These are phyloP conservation scores for Xenus cinereus DNA, from an alignment of 2,113 vertebrate species.

Conservation along the genomic window DNA sequence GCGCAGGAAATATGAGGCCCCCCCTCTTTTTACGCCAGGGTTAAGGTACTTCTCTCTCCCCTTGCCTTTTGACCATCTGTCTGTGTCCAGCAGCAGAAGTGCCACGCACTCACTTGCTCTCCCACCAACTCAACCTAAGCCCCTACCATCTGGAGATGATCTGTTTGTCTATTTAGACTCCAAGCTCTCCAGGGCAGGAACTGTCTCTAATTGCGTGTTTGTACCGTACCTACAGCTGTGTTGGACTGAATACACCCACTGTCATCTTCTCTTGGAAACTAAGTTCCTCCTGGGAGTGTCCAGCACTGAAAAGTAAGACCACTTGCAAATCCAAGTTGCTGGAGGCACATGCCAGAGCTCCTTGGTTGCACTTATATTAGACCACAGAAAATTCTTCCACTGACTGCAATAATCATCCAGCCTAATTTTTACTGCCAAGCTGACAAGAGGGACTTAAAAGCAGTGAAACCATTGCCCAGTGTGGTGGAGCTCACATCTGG, in stretches of 20 bases:
- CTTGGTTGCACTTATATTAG: slow-evolving; percentile 53
- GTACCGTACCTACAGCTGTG: slow-evolving; percentile 66
- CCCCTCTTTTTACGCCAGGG: background rate
- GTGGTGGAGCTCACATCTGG: background rate
- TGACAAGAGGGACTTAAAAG: slow-evolving; percentile 16
- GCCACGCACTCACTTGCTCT: slow-evolving; percentile 44
- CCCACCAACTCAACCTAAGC: slow-evolving; percentile 55
- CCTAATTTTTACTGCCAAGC: slow-evolving; percentile 1
- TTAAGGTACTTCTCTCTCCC: background rate
- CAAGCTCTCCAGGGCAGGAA: slow-evolving; percentile 66
- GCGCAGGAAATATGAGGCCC: background rate
- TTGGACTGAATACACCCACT: slow-evolving; percentile 61
- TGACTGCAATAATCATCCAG: slow-evolving; percentile 37
- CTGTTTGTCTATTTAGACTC: slow-evolving; percentile 66
- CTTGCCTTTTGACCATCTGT: background rate
- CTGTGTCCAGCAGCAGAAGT: slow-evolving; percentile 28
- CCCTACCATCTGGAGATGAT: slow-evolving; percentile 64
- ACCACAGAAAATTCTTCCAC: slow-evolving; percentile 56
- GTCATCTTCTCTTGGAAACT: slow-evolving; percentile 63
- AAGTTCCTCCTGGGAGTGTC: slow-evolving; percentile 43
- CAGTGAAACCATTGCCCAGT: background rate
- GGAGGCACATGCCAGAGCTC: slow-evolving; percentile 54
- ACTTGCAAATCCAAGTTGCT: slow-evolving; percentile 58
- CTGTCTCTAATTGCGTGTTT: slow-evolving; percentile 59
- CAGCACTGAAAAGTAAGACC: slow-evolving; percentile 65